Base-by-base conservation (phyloP, 2,888 invertebrate species). In the Chymomyza procnemis region DNA sequence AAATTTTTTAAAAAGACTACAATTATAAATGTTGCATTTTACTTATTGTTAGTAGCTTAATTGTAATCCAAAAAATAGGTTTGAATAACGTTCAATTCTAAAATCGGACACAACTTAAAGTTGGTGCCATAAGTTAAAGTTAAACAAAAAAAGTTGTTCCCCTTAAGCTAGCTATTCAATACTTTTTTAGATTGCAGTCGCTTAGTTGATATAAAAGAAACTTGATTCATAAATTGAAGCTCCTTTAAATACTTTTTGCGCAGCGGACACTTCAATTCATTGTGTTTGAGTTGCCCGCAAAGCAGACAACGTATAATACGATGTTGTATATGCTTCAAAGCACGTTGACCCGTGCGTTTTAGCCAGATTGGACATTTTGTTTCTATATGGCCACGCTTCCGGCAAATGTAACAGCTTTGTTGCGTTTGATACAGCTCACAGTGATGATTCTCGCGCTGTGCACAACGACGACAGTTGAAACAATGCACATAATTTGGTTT, bases 401-500 rank as follows among this genome's bases (percentile, higher is more conserved):
- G 74, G 56, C 91, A 91, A 16, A 91, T 80, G 89, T 88, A 89
- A 73, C 91, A 91, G 8, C 65, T 79, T 61, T 90, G 87, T 41
- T 88, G 84, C 2, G 74, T 81, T 68, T 91, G 90, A 71, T 90
- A 91, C 56, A 91, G 79, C 2, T 84, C 83, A 79, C 95, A 95
- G 19, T 88, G 90, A 83, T 94, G 94, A 26, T 92, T 67, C 30
- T 91, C 91, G 2, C 71, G 67, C 47, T 91, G 90, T 0, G 89
- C 83, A 84, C 97, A 98, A 70, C 94, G 92, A 0, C 92, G 90
- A 89, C 97, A 98, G 5, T 88, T 91, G 1, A 91, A 85, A 83
- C 97, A 98, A 89, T 98, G 98, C 34, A 92, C 91, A 93, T 96
- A 96, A 0, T 95, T 94, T 0, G 95, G 94, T 90, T 98, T 98